Conservation (phyloP, 2,797 vertebrate genomes). For the Heliangelus exortis region DNA sequence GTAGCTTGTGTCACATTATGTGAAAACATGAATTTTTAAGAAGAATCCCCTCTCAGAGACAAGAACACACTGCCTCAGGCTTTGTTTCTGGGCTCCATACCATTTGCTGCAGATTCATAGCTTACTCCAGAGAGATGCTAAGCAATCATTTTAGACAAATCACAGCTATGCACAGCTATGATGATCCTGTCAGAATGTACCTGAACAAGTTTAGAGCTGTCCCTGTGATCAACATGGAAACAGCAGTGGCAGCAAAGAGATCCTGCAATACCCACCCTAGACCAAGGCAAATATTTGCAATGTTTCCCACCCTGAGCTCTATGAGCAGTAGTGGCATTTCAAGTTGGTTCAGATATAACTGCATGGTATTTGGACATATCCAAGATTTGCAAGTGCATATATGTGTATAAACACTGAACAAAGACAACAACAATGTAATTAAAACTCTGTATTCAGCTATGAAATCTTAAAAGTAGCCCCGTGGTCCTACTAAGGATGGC, state of each 20-base stretch:
- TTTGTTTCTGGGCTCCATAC: not conserved
- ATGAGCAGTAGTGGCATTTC: not conserved
- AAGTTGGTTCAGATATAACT: not conserved
- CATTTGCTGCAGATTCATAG: not conserved
- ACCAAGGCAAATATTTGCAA: not conserved
- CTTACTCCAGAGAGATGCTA: not conserved
- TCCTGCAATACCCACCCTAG: not conserved
- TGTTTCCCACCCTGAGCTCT: not conserved
- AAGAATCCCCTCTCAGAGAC: not conserved
- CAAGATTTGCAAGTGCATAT: not conserved
- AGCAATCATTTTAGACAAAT: not conserved
- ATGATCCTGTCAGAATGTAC: not conserved
- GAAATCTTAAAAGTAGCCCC: not conserved
- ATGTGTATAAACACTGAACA: not conserved
- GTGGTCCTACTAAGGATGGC: not conserved
- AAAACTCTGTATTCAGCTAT: not conserved
- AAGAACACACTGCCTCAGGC: not conserved
- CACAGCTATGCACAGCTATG: not conserved
- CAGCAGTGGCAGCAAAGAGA: not conserved
- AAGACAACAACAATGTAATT: not conserved
- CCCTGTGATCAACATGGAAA: not conserved
- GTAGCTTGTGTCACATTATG: not conserved
- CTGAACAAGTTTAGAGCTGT: not conserved
- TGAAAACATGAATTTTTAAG: not conserved
- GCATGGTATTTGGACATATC: not conserved